phyloP scores from a whole-genome alignment of 2,113 vertebrate species.

The Brevimyrus niger region DNA sequence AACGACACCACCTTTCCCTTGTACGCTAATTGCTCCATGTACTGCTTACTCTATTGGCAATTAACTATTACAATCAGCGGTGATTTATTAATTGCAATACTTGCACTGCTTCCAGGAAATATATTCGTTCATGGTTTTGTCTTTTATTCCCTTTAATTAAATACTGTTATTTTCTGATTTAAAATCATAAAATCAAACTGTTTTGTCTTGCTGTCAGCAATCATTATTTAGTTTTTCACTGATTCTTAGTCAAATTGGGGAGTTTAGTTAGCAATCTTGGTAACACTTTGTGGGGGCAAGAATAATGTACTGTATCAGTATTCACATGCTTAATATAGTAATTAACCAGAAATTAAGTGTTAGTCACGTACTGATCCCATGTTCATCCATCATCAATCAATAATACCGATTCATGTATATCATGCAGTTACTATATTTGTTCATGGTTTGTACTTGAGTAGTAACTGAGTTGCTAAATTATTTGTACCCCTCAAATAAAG shows the following conservation, averaged over 20 bases:
- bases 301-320: neutral
- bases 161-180: neutral
- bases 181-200: neutral
- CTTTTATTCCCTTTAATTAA: neutral
- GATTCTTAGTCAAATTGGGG: neutral
- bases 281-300: neutral
- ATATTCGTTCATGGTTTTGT: neutral
- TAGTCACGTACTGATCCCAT: neutral
- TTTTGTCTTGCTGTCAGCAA: neutral
- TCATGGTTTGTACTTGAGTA: neutral
- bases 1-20: neutral
- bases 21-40: slow-evolving; percentile 8
- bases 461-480: neutral
- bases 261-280: neutral
- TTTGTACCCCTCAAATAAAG: neutral
- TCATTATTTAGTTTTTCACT: neutral
- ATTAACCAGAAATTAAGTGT: neutral
- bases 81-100: slow-evolving; percentile 11
- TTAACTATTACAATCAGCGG: neutral
- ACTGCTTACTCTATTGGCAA: neutral
- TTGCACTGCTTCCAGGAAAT: neutral
- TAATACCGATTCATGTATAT: neutral
- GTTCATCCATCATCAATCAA: neutral
- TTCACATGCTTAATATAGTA: neutral
- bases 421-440: neutral